A percentile compares a stretch with the other conserved stretches of the same genome.
phyloP scores from a whole-genome alignment of 2,797 vertebrate species.

The Sebastes trivittatus region DNA sequence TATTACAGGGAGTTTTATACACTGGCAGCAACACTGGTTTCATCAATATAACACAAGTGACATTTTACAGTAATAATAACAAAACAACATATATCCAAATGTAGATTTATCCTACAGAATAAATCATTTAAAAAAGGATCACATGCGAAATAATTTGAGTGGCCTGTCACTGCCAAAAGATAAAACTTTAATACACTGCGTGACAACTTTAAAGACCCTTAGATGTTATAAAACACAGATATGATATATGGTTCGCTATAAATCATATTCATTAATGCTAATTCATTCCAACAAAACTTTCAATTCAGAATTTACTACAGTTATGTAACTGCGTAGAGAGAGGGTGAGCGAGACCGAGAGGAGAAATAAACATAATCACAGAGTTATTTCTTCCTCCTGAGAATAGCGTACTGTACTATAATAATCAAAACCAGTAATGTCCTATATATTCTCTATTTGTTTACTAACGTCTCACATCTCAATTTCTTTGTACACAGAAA shows the following conservation, averaged over 20 bases:
- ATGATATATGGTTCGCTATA: conserved; percentile 16
- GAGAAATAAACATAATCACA: conserved; percentile 28
- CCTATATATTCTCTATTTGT: conserved; percentile 73
- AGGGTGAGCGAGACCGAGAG: conserved; percentile 2
- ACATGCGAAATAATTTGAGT: neutral
- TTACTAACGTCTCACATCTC: conserved; percentile 59
- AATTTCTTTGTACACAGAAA: conserved; percentile 64
- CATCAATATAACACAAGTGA: neutral
- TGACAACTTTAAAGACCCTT: conserved; percentile 21
- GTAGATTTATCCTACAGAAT: neutral
- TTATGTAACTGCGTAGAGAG: conserved; percentile 39
- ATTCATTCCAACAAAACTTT: conserved; percentile 63
- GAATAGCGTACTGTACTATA: conserved; percentile 46
- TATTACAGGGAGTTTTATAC: neutral
- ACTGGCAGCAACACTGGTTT: neutral
- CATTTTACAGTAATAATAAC: neutral
- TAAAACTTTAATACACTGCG: conserved; percentile 25
- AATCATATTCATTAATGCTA: conserved; percentile 52
- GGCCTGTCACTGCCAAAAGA: conserved; percentile 12
- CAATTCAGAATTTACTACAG: conserved; percentile 40
- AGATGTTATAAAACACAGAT: conserved; percentile 21
- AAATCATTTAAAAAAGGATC: conserved; percentile 14
- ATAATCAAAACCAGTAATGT: conserved; percentile 65
- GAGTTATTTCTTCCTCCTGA: conserved; percentile 47
- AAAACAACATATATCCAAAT: neutral